Base-by-base conservation (phyloP, 1,140 invertebrate species). In the Coelopa frigida region DNA sequence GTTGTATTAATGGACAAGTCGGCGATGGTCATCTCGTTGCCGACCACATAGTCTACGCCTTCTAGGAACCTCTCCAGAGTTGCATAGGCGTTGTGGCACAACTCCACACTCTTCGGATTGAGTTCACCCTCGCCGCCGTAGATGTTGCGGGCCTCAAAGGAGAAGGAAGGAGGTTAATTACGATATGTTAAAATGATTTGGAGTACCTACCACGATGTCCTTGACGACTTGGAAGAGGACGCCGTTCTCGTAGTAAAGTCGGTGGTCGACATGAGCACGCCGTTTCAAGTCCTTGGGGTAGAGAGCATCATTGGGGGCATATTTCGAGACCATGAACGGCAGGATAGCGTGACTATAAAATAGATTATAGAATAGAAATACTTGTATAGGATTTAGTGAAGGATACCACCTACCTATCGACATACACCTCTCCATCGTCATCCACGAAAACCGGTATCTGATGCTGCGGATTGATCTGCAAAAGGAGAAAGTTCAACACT, bases 211-310 rank as follows among this genome's bases (percentile, higher is more conserved):
- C 17, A 62, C 62, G 32, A 65, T 55, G 33, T 65, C 62, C 21
- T 65, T 65, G 6, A 65, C 50, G 20, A 62, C 59, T 51, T 65
- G 52, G 39, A 73, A 81, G 1, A 88, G 68, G 2, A 75, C 80
- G 4, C 81, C 80, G 12, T 78, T 71, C 58, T 88, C 84, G 55
- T 86, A 89, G 53, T 83, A 75, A 3, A 89, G 66, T 20, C 80
- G 72, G 50, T 81, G 76, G 56, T 88, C 81, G 1, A 89, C 79
- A 4, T 83, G 35, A 0, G 83, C 85, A 37, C 84, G 68, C 15
- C 64, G 68, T 22, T 73, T 72, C 1, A 80, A 71, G 51, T 83
- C 78, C 44, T 76, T 78, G 0, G 85, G 82, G 60, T 87, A 85
- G 1, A 88, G 55, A 2, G 72, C 55, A 53, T 71, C 72, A 51